Base-by-base conservation (phyloP, 2,888 invertebrate genomes). In the Nymphalis urticae region DNA sequence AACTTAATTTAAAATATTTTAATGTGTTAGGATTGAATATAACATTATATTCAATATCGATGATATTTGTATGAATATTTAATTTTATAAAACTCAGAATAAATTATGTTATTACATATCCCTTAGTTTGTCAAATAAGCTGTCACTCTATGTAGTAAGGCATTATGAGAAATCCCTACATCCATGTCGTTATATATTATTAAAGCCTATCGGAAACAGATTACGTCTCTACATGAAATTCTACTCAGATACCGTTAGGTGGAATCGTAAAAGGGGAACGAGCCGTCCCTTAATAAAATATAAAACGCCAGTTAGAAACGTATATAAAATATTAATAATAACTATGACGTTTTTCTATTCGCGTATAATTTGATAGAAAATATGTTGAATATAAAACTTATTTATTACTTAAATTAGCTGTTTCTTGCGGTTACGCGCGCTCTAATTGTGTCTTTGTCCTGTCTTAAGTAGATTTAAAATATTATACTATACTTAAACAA, bases 141-240 rank as follows among this genome's bases (percentile, higher is more conserved):
- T 58, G 56, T 67, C 42, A 56, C 27, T 54, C 56, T 27, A 2
- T 10, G 50, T 59, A 71, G 73, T 68, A 74, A 64, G 72, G 27
- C 68, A 56, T 42, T 62, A 62, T 50, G 65, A 51, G 56, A 69
- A 65, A 65, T 62, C 62, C 32, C 48, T 69, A 47, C 58, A 62
- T 58, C 62, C 58, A 47, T 50, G 69, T n/a, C 72, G 76, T 82
- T 84, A 85, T 82, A 80, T 80, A 76, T 79, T 80, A 80, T 82
- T 80, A 85, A 84, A 82, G 78, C 76, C 79, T 81, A 86, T 85
- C 76, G 83, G 82, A 83, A 82, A 78, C 79, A 78, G 79, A 82
- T 83, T 83, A 71, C 59, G 59, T 36, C 17, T 47, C 48, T 60
- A 74, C 72, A 72, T 68, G 68, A 66, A 72, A 74, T 69, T 72